Percentiles rank a stretch among this genome's conserved stretches.
These are phyloP conservation scores for Indicator maculatus DNA, from an alignment of 2,113 vertebrate species.

Conservation along the genomic window DNA sequence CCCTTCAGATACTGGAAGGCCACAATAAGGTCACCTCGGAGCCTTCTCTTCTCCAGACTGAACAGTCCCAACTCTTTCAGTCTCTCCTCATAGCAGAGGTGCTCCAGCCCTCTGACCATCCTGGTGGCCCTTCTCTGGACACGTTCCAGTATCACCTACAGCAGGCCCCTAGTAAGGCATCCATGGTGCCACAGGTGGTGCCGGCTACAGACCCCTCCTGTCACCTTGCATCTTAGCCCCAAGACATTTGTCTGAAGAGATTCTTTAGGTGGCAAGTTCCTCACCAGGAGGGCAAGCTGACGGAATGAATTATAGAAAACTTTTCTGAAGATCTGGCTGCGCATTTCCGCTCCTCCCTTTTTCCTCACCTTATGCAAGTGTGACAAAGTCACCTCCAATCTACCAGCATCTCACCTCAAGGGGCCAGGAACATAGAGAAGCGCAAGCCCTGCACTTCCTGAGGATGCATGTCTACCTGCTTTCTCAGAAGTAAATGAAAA, in stretches of 20 bases:
- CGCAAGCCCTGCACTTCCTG: background rate
- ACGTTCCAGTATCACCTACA: background rate
- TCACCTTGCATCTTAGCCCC: background rate
- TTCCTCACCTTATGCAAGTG: background rate
- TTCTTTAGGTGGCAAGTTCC: background rate
- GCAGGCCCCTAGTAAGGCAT: background rate
- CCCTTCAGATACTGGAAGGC: too few relatives aligned
- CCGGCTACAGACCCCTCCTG: background rate
- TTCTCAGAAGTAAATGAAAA: conserved; percentile 19
- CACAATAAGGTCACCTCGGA: too few relatives aligned
- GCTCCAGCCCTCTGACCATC: too few relatives aligned
- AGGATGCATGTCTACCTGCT: background rate
- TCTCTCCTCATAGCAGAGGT: too few relatives aligned
- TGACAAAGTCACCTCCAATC: background rate
- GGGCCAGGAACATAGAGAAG: background rate
- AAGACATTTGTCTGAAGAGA: background rate
- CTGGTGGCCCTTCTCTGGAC: too few relatives aligned
- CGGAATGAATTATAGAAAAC: background rate
- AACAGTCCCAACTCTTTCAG: too few relatives aligned
- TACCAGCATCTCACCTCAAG: conserved; percentile 36
- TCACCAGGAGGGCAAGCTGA: background rate
- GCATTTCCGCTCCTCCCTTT: background rate
- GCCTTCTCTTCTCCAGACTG: too few relatives aligned
- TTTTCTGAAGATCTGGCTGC: background rate
- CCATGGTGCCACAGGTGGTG: background rate